Evolutionary conservation across 2,888 invertebrate genomes (phyloP), one percentile per base, ranked within the genome.

Genomic region (Oscheius sp.): DNA sequence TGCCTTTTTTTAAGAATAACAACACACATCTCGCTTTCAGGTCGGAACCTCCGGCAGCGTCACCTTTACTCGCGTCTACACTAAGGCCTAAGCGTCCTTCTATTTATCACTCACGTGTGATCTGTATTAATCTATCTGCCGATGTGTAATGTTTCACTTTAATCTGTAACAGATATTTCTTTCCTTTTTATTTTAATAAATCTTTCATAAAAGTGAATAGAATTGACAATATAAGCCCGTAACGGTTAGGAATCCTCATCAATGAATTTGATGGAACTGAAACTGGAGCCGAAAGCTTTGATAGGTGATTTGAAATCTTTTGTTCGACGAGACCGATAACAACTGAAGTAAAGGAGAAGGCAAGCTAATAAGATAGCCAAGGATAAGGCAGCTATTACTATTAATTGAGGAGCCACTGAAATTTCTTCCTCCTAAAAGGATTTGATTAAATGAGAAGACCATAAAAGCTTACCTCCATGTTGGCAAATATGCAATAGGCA

Each of bases 41-140:
- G 59, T 74, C 52, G 78, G 80, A 76, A 69, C 76, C 53, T 76
- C 75, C 77, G 79, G 76, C 41, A 75, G 63, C 23, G 83, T 84
- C 70, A 76, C 72, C 73, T 79, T 77, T 66, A 82, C 77, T 53
- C 84, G 86, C 53, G 78, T 83, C 76, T 86, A 86, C 80, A 76
- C 77, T 72, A 83, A 80, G 76, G 79, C 74, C 55, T 25, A 61
- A 27, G 52, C 64, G 73, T 23, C 45, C 23, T 9, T 9, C 35
- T 9, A 9, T 3, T 9, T 35, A 35, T 35, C 35, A 35, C 35
- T 35, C 35, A 35, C 35, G 35, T 35, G 35, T 35, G 35, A 35
- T 35, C 35, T 35, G 35, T 6, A 35, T 35, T 41, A 29, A 18
- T 18, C 9, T 59, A 27, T 18, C 41, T 41, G 12, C 59, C 35